A percentile compares a stretch with the other conserved stretches of the same genome.
phyloP scores from a whole-genome alignment of 2,113 vertebrate genomes.

The Otis tarda region DNA sequence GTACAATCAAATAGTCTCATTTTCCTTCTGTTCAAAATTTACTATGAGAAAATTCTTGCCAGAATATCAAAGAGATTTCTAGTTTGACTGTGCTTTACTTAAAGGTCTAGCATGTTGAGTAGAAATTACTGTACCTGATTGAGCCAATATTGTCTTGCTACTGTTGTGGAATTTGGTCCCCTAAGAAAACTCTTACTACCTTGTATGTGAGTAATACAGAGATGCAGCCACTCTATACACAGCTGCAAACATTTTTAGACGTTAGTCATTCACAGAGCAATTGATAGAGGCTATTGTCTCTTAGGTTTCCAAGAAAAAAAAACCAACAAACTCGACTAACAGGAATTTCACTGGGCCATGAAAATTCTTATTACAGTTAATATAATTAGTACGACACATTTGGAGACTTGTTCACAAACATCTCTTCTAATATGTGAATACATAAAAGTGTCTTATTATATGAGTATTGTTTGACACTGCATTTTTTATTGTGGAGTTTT shows the following conservation, averaged over 20 bases:
- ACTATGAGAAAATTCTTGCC: background rate
- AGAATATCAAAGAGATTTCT: background rate
- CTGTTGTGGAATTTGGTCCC: background rate
- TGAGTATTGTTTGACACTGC: background rate
- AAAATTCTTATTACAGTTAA: background rate
- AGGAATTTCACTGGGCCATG: background rate
- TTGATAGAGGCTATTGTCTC: background rate
- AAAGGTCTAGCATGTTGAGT: background rate
- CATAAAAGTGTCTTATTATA: background rate
- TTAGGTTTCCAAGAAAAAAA: background rate
- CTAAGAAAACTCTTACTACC: background rate
- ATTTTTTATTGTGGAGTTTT: background rate
- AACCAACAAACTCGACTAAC: accelerated
- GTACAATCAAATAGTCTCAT: background rate
- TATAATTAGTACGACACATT: background rate
- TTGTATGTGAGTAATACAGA: background rate
- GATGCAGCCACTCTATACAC: background rate
- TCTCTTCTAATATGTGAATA: background rate
- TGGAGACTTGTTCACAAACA: background rate
- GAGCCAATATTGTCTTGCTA: background rate
- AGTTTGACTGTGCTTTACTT: background rate
- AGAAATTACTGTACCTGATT: background rate
- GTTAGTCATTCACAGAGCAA: background rate
- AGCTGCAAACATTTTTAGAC: background rate
- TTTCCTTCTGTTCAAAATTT: background rate